Percentiles rank a stretch among this genome's conserved stretches.
These are phyloP conservation scores for Chrysocyon brachyurus DNA, from an alignment of 2,797 vertebrate species.

Conservation along the genomic window DNA sequence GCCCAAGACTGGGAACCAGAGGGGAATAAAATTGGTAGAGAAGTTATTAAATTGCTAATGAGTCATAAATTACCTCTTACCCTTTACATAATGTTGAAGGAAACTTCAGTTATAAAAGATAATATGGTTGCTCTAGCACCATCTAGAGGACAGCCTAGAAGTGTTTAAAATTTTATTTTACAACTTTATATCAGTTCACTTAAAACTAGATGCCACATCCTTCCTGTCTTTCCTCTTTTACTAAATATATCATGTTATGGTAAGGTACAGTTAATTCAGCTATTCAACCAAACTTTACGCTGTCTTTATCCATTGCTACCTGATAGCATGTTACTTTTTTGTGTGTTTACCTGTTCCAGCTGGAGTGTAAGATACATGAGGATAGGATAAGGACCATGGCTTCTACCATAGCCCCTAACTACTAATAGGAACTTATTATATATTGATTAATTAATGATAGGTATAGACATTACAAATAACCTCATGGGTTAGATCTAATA, in stretches of 20 bases:
- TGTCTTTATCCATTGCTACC: background rate
- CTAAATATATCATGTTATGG: background rate
- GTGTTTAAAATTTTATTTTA: constrained; percentile 22
- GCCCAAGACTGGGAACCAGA: constrained; percentile 14
- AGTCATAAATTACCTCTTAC: constrained; percentile 35
- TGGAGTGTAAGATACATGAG: background rate
- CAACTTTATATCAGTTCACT: background rate
- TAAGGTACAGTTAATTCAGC: background rate
- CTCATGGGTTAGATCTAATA: background rate
- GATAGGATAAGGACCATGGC: background rate
- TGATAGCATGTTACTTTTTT: background rate
- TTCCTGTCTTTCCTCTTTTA: background rate
- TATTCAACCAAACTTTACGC: background rate
- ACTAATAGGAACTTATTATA: background rate
- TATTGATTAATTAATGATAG: background rate
- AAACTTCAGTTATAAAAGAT: background rate
- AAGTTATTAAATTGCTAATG: background rate
- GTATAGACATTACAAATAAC: background rate
- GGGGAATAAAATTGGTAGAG: constrained; percentile 25
- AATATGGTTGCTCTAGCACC: constrained; percentile 9
- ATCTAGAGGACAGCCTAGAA: constrained; percentile 56
- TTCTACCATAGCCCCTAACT: background rate
- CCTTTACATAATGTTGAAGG: background rate
- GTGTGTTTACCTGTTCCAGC: background rate
- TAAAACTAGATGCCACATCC: background rate